Base-by-base conservation (phyloP, 2,888 invertebrate species). In the Stramonita haemastoma region DNA sequence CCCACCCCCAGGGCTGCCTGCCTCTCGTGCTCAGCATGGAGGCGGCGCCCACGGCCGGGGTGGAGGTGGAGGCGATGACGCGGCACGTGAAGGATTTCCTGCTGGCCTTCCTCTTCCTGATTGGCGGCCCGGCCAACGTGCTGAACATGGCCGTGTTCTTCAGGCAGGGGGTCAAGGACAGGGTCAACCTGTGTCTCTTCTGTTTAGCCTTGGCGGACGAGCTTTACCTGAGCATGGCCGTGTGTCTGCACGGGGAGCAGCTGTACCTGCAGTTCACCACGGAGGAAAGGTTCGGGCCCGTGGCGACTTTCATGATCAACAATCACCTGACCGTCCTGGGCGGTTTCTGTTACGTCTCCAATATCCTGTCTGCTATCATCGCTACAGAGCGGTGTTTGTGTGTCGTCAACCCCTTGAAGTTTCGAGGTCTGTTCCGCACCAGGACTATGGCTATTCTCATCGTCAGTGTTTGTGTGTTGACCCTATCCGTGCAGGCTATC, bases 161-260 rank as follows among this genome's bases (percentile, higher is more conserved):
- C 83, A 36, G 22, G 46, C 83, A 83, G 8, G 83, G 83, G 22
- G 26, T 83, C 46, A 83, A 22, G 46, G 83, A 83, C 46, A 46
- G 83, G 15, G 83, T 83, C 83, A 83, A 83, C 83, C 83, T 83
- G 32, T 83, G 83, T 13, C 83, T 83, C 26, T 83, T 83, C 46
- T 19, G 46, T 8, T 13, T 83, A 6, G 8, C 83, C 26, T 15
- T 83, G 32, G 83, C 83, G 1, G 83, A 83, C 83, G 46, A n/a
- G 46, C 32, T 46, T 26, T 83, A 83, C 46, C 13, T 83, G 46
- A 83, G 26, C 26, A 17, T 46, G 83, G 46, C 83, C 36, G 22
- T 83, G 26, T 83, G 36, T 5, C 36, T 83, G 13, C 46, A 36
- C 46, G 83, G 83, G 1, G 83, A 83, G 83, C 36, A 83, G 83